Conservation (phyloP, 2,888 invertebrate species). For the Cataglyphis rosenhaueri region DNA sequence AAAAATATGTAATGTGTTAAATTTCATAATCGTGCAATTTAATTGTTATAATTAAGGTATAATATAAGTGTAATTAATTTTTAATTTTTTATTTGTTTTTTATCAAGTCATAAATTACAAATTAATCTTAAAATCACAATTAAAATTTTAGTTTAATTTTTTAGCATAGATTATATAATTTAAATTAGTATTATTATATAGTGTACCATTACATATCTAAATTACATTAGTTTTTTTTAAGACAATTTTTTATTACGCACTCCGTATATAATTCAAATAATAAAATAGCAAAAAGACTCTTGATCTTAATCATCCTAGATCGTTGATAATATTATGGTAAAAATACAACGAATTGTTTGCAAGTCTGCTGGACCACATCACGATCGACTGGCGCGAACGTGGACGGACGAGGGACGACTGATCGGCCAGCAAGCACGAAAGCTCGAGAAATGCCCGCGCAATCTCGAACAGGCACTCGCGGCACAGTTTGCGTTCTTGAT, state of each 20-base stretch:
- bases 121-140: background rate
- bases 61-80: background rate
- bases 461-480: constrained; percentile 28
- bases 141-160: background rate
- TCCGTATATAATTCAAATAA: background rate
- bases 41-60: background rate
- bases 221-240: background rate
- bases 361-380: constrained; percentile 3
- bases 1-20: background rate
- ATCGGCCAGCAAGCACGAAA: constrained; percentile 59
- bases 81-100: background rate
- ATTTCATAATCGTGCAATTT: background rate
- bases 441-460: constrained; percentile 58
- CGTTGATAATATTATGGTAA: background rate
- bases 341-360: background rate
- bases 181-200: background rate
- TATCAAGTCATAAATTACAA: background rate
- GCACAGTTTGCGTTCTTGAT: background rate
- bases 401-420: constrained; percentile 67
- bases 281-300: background rate
- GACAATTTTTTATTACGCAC: background rate
- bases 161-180: background rate
- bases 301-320: background rate
- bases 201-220: background rate
- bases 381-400: constrained; percentile 34